These are phyloP conservation scores for Cynopterus brachyotis DNA, from an alignment of 2,113 vertebrate genomes.

Conservation along the genomic window DNA sequence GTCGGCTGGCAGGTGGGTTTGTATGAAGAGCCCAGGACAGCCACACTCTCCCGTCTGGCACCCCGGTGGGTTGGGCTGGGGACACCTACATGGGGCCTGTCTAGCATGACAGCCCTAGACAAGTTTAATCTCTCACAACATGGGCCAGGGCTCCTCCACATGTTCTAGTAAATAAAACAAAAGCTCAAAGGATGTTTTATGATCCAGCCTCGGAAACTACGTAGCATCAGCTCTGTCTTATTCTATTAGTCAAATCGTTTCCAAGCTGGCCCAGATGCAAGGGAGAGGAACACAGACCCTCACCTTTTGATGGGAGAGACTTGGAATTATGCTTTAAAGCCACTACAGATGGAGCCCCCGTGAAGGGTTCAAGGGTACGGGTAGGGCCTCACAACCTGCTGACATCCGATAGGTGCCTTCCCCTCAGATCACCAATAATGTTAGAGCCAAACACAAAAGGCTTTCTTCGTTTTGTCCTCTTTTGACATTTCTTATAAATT, in stretches of 20 bases:
- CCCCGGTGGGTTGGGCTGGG: background rate
- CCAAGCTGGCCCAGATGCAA: background rate
- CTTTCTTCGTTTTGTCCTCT: background rate
- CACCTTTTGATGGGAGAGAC: background rate
- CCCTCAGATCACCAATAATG: background rate
- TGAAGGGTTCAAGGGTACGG: background rate
- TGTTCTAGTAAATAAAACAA: background rate
- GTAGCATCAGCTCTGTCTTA: background rate
- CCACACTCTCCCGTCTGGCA: background rate
- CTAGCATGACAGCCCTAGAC: background rate
- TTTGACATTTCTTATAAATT: background rate
- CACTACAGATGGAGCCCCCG: background rate
- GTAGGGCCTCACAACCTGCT: background rate
- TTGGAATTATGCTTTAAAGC: background rate
- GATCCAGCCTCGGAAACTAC: background rate
- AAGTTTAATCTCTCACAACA: background rate
- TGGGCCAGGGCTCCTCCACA: background rate
- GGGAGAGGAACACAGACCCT: background rate
- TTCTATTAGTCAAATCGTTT: too few relatives aligned
- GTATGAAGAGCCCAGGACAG: background rate
- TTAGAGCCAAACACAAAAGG: background rate
- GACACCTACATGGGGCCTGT: background rate
- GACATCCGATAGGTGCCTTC: accelerated
- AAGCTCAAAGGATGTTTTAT: background rate
- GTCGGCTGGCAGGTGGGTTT: background rate